These are phyloP conservation scores for Lutjanus argentimaculatus DNA, from an alignment of 2,797 vertebrate species.

Conservation along the genomic window DNA sequence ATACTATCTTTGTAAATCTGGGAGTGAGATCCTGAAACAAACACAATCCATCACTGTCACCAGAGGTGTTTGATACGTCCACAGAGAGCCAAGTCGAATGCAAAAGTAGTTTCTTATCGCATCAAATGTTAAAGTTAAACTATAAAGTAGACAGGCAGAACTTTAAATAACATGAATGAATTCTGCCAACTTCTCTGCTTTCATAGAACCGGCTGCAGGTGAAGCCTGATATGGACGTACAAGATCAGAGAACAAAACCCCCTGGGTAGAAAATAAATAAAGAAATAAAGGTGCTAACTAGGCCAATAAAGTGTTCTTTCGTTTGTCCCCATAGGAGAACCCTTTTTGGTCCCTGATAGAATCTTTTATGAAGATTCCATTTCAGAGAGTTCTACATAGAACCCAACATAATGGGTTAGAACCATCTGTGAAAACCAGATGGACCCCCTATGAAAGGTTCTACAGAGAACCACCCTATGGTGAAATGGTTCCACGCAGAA, in stretches of 20 bases:
- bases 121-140: constrained; percentile 35
- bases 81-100: constrained; percentile 24
- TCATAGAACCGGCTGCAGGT: not conserved
- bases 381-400: too few species aligned
- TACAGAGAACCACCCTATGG: too few species aligned
- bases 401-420: too few species aligned
- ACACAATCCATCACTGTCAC: constrained; percentile 66
- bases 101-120: constrained; percentile 44
- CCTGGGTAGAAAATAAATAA: too few species aligned
- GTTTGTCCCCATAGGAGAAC: too few species aligned
- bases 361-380: too few species aligned
- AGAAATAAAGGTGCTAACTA: too few species aligned
- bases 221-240: not conserved
- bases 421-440: too few species aligned
- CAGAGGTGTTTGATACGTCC: constrained; percentile 35
- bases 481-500: too few species aligned
- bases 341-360: too few species aligned
- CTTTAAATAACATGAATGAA: constrained; percentile 18
- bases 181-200: not conserved
- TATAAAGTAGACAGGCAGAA: constrained; percentile 10
- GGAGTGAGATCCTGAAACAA: constrained; percentile 45
- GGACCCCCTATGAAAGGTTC: too few species aligned
- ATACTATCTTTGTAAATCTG: constrained; percentile 49
- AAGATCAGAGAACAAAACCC: not conserved
- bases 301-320: too few species aligned